Conservation (phyloP, 2,797 vertebrate genomes). For the Anguilla marmorata region DNA sequence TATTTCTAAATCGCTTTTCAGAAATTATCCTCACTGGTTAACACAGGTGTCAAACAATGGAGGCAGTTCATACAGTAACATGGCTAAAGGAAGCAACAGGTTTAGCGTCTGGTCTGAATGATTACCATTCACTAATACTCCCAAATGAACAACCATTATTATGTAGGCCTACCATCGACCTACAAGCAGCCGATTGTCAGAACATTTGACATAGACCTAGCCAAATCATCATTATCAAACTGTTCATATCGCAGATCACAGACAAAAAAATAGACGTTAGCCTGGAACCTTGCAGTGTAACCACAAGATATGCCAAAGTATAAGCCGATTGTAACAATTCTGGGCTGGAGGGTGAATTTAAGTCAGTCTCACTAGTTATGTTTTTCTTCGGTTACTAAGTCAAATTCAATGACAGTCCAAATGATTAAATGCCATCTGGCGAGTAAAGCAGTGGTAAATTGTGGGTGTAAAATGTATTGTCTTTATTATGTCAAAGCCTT, state of each 20-base stretch:
- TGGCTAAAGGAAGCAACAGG: not conserved
- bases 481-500: constrained; percentile 31
- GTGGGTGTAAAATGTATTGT: constrained; percentile 21
- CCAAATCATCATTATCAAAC: not conserved
- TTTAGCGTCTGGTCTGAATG: not conserved
- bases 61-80: not conserved
- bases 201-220: not conserved
- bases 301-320: not conserved
- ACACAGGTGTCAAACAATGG: constrained; percentile 2
- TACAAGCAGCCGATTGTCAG: not conserved
- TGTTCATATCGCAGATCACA: not conserved
- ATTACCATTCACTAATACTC: not conserved
- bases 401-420: not conserved
- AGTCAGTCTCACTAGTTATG: not conserved
- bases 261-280: not conserved
- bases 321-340: not conserved
- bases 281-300: not conserved
- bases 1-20: not conserved
- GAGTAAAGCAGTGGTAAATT: not conserved
- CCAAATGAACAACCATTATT: not conserved
- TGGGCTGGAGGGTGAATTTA: not conserved
- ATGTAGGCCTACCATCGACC: not conserved
- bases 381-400: not conserved
- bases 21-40: not conserved
- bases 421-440: not conserved